Percentiles rank a stretch among this genome's conserved stretches.
Evolutionary conservation across 2,797 vertebrate genomes (phyloP).

Genomic region (Lycodopsis pacificus): DNA sequence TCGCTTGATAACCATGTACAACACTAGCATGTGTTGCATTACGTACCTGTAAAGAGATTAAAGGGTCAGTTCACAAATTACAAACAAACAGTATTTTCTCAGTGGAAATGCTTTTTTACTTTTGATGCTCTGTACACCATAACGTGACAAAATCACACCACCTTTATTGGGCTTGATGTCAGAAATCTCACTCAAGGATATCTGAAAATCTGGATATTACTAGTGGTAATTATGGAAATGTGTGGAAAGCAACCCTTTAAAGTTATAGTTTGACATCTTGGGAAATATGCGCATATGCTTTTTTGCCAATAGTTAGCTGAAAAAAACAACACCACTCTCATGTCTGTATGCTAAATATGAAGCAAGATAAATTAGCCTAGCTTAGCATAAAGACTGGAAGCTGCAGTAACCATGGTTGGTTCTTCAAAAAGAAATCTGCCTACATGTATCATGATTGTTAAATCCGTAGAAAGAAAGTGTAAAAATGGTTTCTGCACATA

Average conservation of each 20-base stretch:
- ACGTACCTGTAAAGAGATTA: background rate
- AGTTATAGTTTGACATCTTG: background rate
- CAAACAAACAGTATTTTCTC: background rate
- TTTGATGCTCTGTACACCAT: background rate
- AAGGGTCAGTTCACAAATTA: background rate
- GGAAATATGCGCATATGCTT: background rate
- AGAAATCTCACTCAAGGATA: background rate
- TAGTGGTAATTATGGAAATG: background rate
- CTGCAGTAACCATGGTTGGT: background rate
- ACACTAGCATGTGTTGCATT: background rate
- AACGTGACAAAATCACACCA: background rate
- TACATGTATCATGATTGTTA: background rate
- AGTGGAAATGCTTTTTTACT: background rate
- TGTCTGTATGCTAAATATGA: background rate
- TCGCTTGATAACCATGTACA: background rate
- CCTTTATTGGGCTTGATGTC: background rate
- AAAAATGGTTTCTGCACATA: background rate
- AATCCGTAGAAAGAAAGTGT: background rate
- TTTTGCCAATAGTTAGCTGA: background rate
- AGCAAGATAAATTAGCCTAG: background rate
- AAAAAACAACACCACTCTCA: background rate
- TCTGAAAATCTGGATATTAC: background rate
- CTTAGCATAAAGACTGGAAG: conserved; percentile 6
- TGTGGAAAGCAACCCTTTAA: background rate
- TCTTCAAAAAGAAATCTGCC: background rate